Base-by-base conservation (phyloP, 2,888 invertebrate species). In the Pammene aurita region DNA sequence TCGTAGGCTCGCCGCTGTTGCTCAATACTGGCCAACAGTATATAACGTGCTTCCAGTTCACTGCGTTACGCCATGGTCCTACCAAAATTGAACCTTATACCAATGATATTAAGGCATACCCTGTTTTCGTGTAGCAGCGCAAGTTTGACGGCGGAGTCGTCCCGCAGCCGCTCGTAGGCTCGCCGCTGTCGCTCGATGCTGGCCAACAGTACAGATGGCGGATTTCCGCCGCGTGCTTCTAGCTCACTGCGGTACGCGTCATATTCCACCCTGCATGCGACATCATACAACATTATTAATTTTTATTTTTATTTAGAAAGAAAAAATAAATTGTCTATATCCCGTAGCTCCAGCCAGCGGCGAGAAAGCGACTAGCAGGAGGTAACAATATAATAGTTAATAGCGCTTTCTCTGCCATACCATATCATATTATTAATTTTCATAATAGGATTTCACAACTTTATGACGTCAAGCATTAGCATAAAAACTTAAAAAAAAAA, bases 201-300 rank as follows among this genome's bases (percentile, higher is more conserved):
- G 66, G 78, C 82, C 82, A 97, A 96, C 35, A 97, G 95, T 78
- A 97, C 96, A 81, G 97, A 97, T 38, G 97, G 91, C 41, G 95
- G 94, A 75, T 83, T 86, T 18, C 85, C 87, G 26, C 86, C 96
- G 77, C 97, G 92, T 66, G 96, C 94, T 86, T 98, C 98, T 80
- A 98, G 92, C 92, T 99, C 99, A 84, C 96, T 96, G 83, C 99
- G 96, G 89, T 99, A 98, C 58, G 99, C 99, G 93, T 99, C 99
- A 88, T 97, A 99, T 88, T 99, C 99, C 87, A 99, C 95, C 87
- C 98, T 96, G 85, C 16, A 18, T 35, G 7, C 34, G 14, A 46
- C 7, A 18, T 50, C 5, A 50, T 50, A 13, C 11, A 50, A 50
- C 16, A 11, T 42, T 11, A 11, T 42, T 10, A 13, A 11, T 10